A percentile compares a stretch with the other conserved stretches of the same genome.
Evolutionary conservation across 2,797 vertebrate genomes (phyloP).

Genomic region (Danio albolineatus): DNA sequence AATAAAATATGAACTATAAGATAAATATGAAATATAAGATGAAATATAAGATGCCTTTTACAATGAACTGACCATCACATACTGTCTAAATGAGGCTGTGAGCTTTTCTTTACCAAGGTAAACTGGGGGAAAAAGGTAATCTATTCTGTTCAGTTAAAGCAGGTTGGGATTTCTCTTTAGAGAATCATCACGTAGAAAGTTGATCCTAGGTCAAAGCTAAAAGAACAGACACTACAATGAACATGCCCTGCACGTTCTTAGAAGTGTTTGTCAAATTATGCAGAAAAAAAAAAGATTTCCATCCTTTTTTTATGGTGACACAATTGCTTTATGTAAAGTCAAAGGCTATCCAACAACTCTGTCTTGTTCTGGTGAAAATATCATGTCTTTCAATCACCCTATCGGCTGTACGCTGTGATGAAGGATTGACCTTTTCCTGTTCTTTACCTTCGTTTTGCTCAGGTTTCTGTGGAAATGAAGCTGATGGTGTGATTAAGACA

Average conservation of each 20-base stretch:
- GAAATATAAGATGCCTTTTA: slow-evolving; percentile 31
- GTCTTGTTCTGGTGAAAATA: slow-evolving; percentile 67
- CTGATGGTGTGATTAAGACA: slow-evolving; percentile 47
- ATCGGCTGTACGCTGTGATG: slow-evolving; percentile 58
- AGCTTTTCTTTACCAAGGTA: background rate
- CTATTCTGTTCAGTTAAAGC: background rate
- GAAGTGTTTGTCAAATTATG: slow-evolving; percentile 39
- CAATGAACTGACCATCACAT: slow-evolving; percentile 14
- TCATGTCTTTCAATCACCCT: slow-evolving; percentile 68
- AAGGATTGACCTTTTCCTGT: slow-evolving; percentile 72
- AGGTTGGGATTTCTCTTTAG: background rate
- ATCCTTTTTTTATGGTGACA: slow-evolving; percentile 31
- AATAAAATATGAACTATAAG: slow-evolving; percentile 65
- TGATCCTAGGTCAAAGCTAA: slow-evolving; percentile 31
- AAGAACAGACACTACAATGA: background rate
- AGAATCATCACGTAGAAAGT: background rate
- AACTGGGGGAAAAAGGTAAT: background rate
- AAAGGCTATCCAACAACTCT: slow-evolving; percentile 40
- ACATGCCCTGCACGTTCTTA: slow-evolving; percentile 28
- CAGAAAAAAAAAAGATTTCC: background rate
- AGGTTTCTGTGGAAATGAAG: slow-evolving; percentile 52
- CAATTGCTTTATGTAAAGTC: slow-evolving; percentile 46
- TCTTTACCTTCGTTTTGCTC: slow-evolving; percentile 60
- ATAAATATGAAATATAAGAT: too few species aligned
- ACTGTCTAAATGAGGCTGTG: background rate